phyloP scores from a whole-genome alignment of 2,888 invertebrate genomes.

The Malacosoma neustria region DNA sequence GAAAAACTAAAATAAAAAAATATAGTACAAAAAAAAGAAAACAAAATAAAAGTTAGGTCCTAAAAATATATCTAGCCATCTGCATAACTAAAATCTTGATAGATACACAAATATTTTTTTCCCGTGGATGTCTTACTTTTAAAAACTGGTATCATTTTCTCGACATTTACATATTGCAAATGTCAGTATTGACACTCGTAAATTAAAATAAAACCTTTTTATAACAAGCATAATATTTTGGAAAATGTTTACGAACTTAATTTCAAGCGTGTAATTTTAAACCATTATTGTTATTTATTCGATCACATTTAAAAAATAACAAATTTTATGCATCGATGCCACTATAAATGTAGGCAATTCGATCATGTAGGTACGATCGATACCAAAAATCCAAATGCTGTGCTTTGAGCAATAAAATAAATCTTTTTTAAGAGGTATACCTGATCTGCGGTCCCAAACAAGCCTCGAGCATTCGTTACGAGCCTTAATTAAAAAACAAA shows the following conservation, averaged over 20 bases:
- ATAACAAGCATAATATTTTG: too few relatives aligned
- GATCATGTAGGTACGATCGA: conserved; percentile 35
- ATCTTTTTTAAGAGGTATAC: conserved; percentile 66
- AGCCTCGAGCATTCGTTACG: conserved; percentile 59
- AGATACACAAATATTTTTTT: too few relatives aligned
- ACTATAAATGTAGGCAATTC: conserved; percentile 47
- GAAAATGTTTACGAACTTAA: conserved; percentile 30
- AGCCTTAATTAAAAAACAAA: conserved; percentile 73
- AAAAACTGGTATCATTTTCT: too few relatives aligned
- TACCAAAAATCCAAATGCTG: conserved; percentile 43
- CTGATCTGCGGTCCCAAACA: conserved; percentile 57
- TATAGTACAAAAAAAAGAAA: too few relatives aligned
- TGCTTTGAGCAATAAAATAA: conserved; percentile 71
- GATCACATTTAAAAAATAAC: conserved; percentile 42
- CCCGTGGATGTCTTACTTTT: too few relatives aligned
- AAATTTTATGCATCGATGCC: conserved; percentile 40
- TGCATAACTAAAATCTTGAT: too few relatives aligned
- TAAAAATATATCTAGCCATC: too few relatives aligned
- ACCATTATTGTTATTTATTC: conserved; percentile 32
- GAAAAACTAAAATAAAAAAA: too few relatives aligned
- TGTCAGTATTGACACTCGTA: too few relatives aligned
- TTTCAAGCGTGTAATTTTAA: conserved; percentile 36
- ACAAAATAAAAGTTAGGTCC: too few relatives aligned
- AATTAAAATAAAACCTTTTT: conserved; percentile 14
- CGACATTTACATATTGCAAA: too few relatives aligned